Evolutionary conservation across 92 coral and sea anemone genomes (phyloP), one percentile per base, ranked within the genome.

Genomic region (Anthopleura xanthogrammica): DNA sequence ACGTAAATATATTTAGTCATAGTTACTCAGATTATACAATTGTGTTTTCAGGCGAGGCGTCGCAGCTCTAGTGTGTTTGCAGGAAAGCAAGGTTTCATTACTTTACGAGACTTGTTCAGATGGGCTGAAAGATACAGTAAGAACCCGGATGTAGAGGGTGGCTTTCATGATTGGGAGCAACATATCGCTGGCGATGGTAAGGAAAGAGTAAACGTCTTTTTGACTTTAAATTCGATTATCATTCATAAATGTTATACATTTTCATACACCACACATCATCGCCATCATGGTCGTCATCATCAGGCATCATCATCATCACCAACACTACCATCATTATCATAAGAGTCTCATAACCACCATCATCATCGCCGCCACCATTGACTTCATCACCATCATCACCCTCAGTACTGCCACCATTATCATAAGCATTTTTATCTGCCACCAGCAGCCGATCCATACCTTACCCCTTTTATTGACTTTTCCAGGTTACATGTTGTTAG

Each of bases 51-150:
- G 99, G 92, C 91, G 48, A 92, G 95, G 48, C 91, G 99, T 60
- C 89, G 99, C 65, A 87, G 96, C 62, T 88, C 95, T 19, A 91
- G 95, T 55, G 97, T 96, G 50, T 96, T 96, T 89, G 95, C 98
- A 11, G 99, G 99, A 40, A 96, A 96, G 68, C 96, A 94, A 83
- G 99, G 99, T 7, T 96, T 94, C 70, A 94, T 96, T 7, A 94
- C 99, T 0, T 82, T 96, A 48, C 89, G 99, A 65, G 99, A 96
- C 77, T 75, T 96, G 88, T 96, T 96, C 81, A 91, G 99, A 20
- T 96, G 99, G 99, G 98, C 98, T 7, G 98, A 94, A 52, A 87
- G 99, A 65, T 96, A 96, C 92, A 95, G 92, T 80, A 94, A 92
- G 83, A 90, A 92, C 46, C 95, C 98, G 19, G 91, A 85, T 36